Evolutionary conservation across 2,113 vertebrate genomes (phyloP).

Genomic region (Phasianus colchicus): DNA sequence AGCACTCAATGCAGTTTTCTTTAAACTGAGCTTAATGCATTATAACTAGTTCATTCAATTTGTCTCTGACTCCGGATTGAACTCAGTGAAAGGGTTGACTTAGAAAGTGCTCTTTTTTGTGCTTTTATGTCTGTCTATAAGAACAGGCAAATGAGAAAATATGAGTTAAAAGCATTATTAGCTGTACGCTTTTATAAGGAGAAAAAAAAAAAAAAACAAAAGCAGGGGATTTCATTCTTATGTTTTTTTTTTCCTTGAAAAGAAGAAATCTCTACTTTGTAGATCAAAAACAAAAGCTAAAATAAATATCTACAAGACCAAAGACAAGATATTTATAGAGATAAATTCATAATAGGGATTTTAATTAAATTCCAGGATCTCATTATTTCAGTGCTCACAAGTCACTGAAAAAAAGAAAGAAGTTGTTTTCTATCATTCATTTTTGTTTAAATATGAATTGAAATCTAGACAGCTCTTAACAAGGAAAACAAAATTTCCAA

Average conservation of each 20-base stretch:
- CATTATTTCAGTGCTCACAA: background rate
- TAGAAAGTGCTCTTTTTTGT: background rate
- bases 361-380: constrained; percentile 25
- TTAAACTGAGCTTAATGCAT: background rate
- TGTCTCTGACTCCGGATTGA: background rate
- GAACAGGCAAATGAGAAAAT: background rate
- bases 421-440: background rate
- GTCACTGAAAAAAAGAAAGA: background rate
- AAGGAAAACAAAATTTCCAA: background rate
- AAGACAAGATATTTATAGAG: constrained; percentile 20
- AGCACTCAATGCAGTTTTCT: background rate
- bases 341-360: background rate
- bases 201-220: background rate
- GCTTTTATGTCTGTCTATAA: background rate
- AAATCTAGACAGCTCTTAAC: background rate
- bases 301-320: background rate
- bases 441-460: background rate
- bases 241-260: background rate
- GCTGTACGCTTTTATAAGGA: background rate
- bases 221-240: background rate
- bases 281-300: background rate
- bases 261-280: background rate
- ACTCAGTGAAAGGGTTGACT: background rate
- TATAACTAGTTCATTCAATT: background rate
- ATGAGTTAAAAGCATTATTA: background rate